Conservation (phyloP, 2,113 vertebrate species). For the Amazona vittata region DNA sequence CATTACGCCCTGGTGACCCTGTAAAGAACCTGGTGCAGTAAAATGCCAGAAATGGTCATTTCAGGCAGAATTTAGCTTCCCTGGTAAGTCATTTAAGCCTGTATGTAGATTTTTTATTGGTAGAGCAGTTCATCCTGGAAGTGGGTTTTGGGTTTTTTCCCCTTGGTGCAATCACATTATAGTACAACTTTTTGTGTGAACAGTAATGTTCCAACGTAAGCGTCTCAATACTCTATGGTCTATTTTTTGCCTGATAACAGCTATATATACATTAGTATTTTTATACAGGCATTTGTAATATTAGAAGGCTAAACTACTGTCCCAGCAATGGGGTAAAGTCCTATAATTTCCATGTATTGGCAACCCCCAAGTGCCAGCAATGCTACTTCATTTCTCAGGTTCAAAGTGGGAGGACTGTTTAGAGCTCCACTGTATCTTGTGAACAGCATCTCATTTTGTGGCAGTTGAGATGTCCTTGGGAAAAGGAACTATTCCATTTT, state of each 20-base stretch:
- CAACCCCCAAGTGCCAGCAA: not conserved
- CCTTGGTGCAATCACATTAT: not conserved
- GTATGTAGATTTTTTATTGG: not conserved
- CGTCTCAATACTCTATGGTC: not conserved
- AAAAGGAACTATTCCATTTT: not conserved
- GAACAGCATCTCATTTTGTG: not conserved
- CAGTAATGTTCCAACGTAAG: not conserved
- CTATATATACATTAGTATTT: not conserved
- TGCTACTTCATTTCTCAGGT: not conserved
- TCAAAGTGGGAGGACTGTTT: not conserved
- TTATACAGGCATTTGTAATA: not conserved
- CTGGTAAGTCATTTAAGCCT: not conserved
- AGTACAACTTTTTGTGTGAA: not conserved
- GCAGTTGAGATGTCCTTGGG: not conserved
- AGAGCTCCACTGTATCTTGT: not conserved
- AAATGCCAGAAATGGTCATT: not conserved
- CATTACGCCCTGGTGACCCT: not conserved
- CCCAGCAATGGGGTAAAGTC: not conserved
- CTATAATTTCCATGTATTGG: not conserved
- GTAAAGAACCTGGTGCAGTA: not conserved
- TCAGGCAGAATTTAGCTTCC: not conserved
- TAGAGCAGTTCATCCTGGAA: not conserved
- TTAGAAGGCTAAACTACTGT: not conserved
- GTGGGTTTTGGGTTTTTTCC: not conserved
- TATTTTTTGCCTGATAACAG: not conserved